Evolutionary conservation across 2,888 invertebrate genomes (phyloP).

Genomic region (Apoda limacodes): DNA sequence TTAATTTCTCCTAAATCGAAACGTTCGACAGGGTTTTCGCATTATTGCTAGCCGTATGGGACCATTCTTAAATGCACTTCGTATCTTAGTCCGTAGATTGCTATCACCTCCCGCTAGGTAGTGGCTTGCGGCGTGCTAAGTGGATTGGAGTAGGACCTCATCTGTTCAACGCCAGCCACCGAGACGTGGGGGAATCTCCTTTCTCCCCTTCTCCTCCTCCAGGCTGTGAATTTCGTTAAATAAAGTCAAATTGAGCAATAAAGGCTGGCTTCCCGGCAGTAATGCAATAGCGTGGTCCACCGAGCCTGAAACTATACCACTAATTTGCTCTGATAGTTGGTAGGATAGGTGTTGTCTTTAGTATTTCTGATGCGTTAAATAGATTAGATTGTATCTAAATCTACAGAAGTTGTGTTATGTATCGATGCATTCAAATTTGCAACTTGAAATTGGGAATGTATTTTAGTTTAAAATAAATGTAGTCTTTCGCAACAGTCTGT

Average conservation of each 20-base stretch:
- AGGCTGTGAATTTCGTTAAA: conserved; percentile 57
- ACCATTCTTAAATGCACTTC: conserved; percentile 32
- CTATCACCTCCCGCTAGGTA: conserved; percentile 58
- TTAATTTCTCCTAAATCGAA: too few relatives aligned
- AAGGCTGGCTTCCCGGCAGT: conserved; percentile 57
- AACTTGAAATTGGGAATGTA: too few relatives aligned
- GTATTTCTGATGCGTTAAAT: too few relatives aligned
- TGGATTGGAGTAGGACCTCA: conserved; percentile 66
- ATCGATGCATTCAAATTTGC: too few relatives aligned
- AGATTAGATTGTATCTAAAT: too few relatives aligned
- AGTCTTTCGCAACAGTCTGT: too few relatives aligned
- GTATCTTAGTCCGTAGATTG: conserved; percentile 35
- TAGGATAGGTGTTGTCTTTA: too few relatives aligned
- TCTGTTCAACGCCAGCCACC: conserved; percentile 58
- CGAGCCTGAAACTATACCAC: conserved; percentile 34
- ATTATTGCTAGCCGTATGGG: conserved; percentile 29
- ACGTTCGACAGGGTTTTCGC: conserved; percentile 18
- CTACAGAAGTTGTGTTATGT: too few relatives aligned
- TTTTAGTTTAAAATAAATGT: too few relatives aligned
- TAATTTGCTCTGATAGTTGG: conserved; percentile 9
- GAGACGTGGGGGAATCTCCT: conserved; percentile 27
- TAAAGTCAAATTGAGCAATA: conserved; percentile 71
- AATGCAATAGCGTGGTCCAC: conserved; percentile 56
- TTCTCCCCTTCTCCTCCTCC: conserved; percentile 25
- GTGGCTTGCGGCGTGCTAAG: conserved; percentile 54